Evolutionary conservation across 2,888 invertebrate species (phyloP), one percentile per base, ranked within the genome.

Genomic region (Idaea biselata): DNA sequence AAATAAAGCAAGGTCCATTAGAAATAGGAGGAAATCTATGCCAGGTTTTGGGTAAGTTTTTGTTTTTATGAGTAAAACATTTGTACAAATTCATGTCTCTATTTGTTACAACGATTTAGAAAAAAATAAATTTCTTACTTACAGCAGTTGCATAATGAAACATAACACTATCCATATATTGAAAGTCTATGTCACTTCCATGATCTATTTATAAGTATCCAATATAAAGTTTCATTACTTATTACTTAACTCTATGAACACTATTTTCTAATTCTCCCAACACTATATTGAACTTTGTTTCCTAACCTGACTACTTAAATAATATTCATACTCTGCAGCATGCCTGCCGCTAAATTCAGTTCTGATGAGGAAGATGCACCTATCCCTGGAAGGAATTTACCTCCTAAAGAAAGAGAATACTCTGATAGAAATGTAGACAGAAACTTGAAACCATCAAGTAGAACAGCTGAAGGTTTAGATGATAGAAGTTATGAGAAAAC

Each of bases 11-110:
- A 67, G 44, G 18, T 16, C 62, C n/a, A 81, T 88, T 62, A 77
- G 66, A 32, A 68, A 77, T 57, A 82, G 88, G 71, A 76, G 87
- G 33, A 88, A 88, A 68, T 88, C 87, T 44, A 81, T 85, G 79
- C 81, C 84, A 54, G 76, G 72, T 64, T 60, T 70, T n/a, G 80
- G 79, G 89, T 88, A 76, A 75, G 64, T 59, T 5, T 54, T 17
- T n/a, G 11, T 55, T 53, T 59, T 32, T 5, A 31, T 54, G 59
- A 58, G 54, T 55, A 18, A 17, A 56, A 32, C 32, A 32, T 11
- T 18, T 17, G 16, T 32, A 44, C 16, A n/a, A 53, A 31, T 53
- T n/a, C n/a, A n/a, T n/a, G n/a, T n/a, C n/a, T n/a, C n/a, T n/a
- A n/a, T n/a, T 1, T 3, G 8, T 17, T 54, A 32, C 14, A 32